Conservation (phyloP, 2,797 vertebrate species). For the Falco columbarius region DNA sequence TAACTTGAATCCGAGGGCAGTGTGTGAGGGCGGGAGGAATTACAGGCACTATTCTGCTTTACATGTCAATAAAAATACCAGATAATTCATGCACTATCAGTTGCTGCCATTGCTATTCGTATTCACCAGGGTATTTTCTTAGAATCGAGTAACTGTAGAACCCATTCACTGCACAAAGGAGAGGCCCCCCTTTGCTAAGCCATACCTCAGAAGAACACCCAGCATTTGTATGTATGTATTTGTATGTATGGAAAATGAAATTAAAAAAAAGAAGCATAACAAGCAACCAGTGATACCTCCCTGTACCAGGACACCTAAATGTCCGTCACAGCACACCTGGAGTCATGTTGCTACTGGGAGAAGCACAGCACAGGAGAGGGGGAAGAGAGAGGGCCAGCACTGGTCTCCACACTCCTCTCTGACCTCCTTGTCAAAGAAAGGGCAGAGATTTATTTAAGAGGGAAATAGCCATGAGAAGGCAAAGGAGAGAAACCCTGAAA, state of each 20-base stretch:
- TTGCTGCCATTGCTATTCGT: background rate
- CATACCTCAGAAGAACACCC: background rate
- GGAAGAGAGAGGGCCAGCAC: background rate
- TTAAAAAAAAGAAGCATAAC: background rate
- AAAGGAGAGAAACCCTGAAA: background rate
- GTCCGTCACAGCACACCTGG: background rate
- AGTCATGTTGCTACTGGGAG: accelerated
- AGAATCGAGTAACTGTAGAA: background rate
- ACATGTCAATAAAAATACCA: background rate
- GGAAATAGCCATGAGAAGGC: background rate
- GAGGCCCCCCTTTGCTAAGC: background rate
- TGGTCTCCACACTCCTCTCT: background rate
- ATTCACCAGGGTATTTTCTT: background rate
- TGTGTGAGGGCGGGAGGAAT: background rate
- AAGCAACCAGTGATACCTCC: accelerated
- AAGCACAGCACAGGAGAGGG: background rate
- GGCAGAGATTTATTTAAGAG: background rate
- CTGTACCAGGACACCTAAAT: accelerated
- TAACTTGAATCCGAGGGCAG: background rate
- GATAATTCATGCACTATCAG: background rate
- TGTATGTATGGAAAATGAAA: background rate
- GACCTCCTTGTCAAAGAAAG: background rate
- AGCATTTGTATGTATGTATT: accelerated
- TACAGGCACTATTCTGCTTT: background rate
- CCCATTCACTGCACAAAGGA: background rate